Base-by-base conservation (phyloP, 2,888 invertebrate genomes). In the Torymus texanus region DNA sequence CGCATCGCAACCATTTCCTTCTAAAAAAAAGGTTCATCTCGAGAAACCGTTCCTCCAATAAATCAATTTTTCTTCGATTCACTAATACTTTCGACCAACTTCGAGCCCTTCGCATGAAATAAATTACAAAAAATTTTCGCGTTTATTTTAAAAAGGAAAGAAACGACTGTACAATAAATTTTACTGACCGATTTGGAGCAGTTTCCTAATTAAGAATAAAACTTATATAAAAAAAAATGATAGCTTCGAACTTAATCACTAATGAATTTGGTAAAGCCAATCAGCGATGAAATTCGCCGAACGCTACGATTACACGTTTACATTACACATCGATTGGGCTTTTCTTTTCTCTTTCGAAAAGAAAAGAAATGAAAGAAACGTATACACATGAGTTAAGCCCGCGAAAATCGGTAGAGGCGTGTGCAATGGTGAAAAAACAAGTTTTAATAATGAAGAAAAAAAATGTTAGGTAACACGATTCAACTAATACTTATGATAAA, bases 401-500 rank as follows among this genome's bases (percentile, higher is more conserved):
- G 71, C 74, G 41, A 63, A 78, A 75, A 66, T 66, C 18, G 55
- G 70, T 41, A 70, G 61, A 65, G 29, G 62, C 29, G 80, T 81
- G 75, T 71, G 75, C 78, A 81, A 81, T 65, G 65, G 68, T 77
- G 80, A 79, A 68, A 61, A 73, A 76, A 78, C 76, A 73, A 76
- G 66, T 75, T 77, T 75, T 77, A 81, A 76, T 79, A 76, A 78
- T 74, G 66, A 73, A 70, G n/a, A n/a, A 55, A 77, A 41, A 41
- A 41, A 41, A 8, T 41, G 73, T 72, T 78, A 80, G 78, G 73
- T 80, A 80, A 81, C 79, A 81, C 81, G 74, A 81, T 76, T 81
- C 70, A 79, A 79, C 81, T 81, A 81, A 81, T 81, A 81, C 79
- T 81, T 79, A 81, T 68, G 50, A 78, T 66, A 78, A 62, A 78